Evolutionary conservation across 2,797 vertebrate species (phyloP).

Genomic region (Sandelia bainsii): DNA sequence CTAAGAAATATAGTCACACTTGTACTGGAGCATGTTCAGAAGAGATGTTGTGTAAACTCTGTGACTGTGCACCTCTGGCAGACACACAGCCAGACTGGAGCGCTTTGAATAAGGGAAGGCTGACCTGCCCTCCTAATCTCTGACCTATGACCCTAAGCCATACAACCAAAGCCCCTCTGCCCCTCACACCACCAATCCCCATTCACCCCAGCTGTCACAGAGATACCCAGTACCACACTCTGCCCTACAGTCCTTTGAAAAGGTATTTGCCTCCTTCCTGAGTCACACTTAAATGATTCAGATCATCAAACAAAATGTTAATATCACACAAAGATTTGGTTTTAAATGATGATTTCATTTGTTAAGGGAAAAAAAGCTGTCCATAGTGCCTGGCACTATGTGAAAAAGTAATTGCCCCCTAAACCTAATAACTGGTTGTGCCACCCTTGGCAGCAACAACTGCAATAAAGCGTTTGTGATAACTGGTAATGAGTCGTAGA

Average conservation of each 20-base stretch:
- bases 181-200: constrained; percentile 46
- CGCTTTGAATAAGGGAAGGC: constrained; percentile 52
- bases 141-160: constrained; percentile 67
- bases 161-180: constrained; percentile 60
- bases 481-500: too few species aligned
- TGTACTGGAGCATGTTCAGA: constrained; percentile 42
- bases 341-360: too few species aligned
- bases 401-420: too few species aligned
- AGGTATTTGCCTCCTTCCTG: too few species aligned
- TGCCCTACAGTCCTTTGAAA: constrained; percentile 2
- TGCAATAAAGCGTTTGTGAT: too few species aligned
- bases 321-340: too few species aligned
- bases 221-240: constrained; percentile 56
- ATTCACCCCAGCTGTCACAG: constrained; percentile 75
- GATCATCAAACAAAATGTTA: too few species aligned
- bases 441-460: too few species aligned
- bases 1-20: neutral
- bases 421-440: too few species aligned
- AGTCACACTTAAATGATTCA: too few species aligned
- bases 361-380: too few species aligned
- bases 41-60: constrained; percentile 31
- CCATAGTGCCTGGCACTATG: too few species aligned
- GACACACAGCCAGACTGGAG: constrained; percentile 61
- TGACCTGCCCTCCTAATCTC: constrained; percentile 72
- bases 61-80: constrained; percentile 51